Evolutionary conservation across 2,113 vertebrate species (phyloP), one percentile per base, ranked within the genome.

Genomic region (Cynocephalus volans): DNA sequence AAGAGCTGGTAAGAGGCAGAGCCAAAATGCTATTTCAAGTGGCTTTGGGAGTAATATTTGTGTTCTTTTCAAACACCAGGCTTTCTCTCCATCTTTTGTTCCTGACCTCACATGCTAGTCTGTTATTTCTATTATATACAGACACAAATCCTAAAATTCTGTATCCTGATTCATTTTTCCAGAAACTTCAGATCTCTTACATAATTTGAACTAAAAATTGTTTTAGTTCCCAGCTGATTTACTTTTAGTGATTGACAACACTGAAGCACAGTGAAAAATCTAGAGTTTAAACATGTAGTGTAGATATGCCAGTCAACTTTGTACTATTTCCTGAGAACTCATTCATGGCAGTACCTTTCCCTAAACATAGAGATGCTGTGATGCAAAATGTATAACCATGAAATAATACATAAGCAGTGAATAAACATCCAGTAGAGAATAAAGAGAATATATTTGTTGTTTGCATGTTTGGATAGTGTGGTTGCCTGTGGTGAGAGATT

Each of bases 201-300:
- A 77, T 90, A 90, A 75, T 69, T 67, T 77, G 56, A 94, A 5
- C 31, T 87, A 86, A 95, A 88, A 84, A 48, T 5, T 17, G 41
- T 26, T 93, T 93, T 54, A 76, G n/a, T 70, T 76, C 12, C 13
- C 28, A 82, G 48, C 17, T 58, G n/a, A 33, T 28, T 83, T 45
- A 13, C 12, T 33, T 23, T 72, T 88, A 28, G 19, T 58, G n/a
- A 58, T 19, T 28, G n/a, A 56, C 31, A 91, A 48, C n/a, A 56
- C 14, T 64, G 60, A 67, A 65, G 12, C 50, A 52, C 36, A 69
- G 86, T 6, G 65, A 69, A 81, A 10, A 82, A 64, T 58, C 5
- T 45, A 64, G 36, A 19, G 23, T 3, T 62, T 62, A 45, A 70
- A 76, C n/a, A 9, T 1, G 3, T 8, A 52, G 7, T 24, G 2